These are phyloP conservation scores for Coremacera marginata DNA, from an alignment of 2,888 invertebrate species.

Conservation along the genomic window DNA sequence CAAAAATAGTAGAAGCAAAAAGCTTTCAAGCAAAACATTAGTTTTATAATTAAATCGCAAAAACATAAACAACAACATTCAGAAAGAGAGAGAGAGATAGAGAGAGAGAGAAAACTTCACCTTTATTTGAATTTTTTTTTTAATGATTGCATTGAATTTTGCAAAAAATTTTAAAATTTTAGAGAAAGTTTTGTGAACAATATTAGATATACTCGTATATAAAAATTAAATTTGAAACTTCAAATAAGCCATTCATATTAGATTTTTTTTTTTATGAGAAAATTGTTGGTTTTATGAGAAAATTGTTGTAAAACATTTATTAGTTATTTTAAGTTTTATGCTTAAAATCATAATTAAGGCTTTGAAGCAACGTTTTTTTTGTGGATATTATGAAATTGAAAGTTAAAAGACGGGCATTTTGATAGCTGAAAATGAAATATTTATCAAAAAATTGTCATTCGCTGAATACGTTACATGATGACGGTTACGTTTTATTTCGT, in stretches of 20 bases:
- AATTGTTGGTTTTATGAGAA: conserved; percentile 45
- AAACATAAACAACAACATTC: conserved; percentile 42
- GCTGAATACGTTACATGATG: conserved; percentile 46
- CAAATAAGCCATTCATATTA: conserved; percentile 55
- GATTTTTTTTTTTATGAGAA: conserved; percentile 47
- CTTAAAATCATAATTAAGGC: background rate
- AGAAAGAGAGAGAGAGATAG: conserved; percentile 42
- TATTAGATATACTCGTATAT: background rate
- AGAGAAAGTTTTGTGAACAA: conserved; percentile 25
- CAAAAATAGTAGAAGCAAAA: background rate
- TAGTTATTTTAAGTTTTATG: conserved; percentile 51
- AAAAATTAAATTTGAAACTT: conserved; percentile 16
- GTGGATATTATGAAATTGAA: background rate
- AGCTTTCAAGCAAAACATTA: background rate
- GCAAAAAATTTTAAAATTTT: background rate
- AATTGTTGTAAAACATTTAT: conserved; percentile 53
- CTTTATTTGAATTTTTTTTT: conserved; percentile 55
- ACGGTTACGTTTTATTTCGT: conserved; percentile 21
- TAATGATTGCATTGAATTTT: conserved; percentile 25
- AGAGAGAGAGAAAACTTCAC: conserved; percentile 67
- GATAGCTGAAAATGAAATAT: conserved; percentile 1
- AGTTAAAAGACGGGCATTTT: background rate
- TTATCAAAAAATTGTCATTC: conserved; percentile 57
- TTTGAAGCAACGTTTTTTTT: background rate
- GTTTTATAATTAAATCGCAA: background rate